phyloP scores from a whole-genome alignment of 2,113 vertebrate genomes.

The Macquaria ambigua region DNA sequence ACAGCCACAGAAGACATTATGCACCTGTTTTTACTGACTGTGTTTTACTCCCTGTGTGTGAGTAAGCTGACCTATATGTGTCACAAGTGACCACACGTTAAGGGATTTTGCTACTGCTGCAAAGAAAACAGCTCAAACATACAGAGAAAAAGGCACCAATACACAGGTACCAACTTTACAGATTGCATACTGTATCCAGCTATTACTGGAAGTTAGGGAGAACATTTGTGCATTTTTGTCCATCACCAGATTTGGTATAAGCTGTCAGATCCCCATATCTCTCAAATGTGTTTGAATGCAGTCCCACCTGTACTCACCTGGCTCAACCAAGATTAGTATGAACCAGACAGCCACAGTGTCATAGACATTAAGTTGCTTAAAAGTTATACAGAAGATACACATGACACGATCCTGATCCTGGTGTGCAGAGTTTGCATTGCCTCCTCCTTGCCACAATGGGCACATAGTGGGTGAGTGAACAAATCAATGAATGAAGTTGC shows the following conservation, averaged over 20 bases:
- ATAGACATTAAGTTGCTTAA: not conserved
- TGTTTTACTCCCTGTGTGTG: not conserved
- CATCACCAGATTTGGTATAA: not conserved
- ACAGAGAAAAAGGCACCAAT: not conserved
- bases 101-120: not conserved
- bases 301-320: not conserved
- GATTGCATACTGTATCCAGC: not conserved
- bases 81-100: slow-evolving; percentile 4
- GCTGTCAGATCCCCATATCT: not conserved
- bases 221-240: not conserved
- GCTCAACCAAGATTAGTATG: not conserved
- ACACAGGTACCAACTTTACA: too few relatives aligned
- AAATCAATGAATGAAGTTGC: slow-evolving; percentile 21
- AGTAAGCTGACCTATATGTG: not conserved
- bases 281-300: not conserved
- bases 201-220: not conserved
- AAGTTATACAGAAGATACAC: not conserved
- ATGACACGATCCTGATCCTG: not conserved
- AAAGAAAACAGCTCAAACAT: not conserved
- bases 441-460: not conserved
- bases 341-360: not conserved
- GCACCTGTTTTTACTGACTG: not conserved
- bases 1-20: not conserved
- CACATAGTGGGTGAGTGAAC: not conserved
- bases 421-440: not conserved